Conservation (phyloP, 2,113 vertebrate genomes). For the Mungos mungo region DNA sequence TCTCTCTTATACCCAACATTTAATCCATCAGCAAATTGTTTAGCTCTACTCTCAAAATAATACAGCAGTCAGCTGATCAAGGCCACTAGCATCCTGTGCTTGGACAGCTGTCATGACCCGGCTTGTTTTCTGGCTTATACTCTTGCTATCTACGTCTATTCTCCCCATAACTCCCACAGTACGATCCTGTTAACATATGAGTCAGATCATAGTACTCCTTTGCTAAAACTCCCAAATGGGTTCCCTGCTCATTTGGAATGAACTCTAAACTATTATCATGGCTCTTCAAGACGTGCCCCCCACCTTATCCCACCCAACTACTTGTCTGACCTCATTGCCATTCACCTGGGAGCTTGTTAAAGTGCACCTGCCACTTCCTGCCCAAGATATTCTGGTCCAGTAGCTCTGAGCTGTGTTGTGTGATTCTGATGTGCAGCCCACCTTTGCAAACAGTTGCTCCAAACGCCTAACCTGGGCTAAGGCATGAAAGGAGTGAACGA, state of each 20-base stretch:
- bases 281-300: not conserved
- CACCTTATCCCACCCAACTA: not conserved
- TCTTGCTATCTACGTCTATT: rapidly evolving
- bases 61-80: not conserved
- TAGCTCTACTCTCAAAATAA: not conserved
- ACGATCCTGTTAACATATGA: not conserved
- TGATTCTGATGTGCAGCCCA: not conserved
- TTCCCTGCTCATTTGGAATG: not conserved
- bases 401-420: not conserved
- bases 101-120: not conserved
- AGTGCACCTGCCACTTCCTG: not conserved
- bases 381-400: not conserved
- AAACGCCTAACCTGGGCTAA: not conserved
- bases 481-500: not conserved
- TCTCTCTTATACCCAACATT: not conserved
- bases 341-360: not conserved
- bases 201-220: not conserved
- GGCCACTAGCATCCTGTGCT: not conserved
- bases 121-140: not conserved
- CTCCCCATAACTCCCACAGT: not conserved
- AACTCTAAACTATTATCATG: not conserved
- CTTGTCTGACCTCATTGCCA: not conserved
- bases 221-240: not conserved
- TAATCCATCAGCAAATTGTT: not conserved
- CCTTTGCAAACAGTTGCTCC: not conserved